These are phyloP conservation scores for Pseudomyrmex gracilis DNA, from an alignment of 1,140 invertebrate genomes.

Conservation along the genomic window DNA sequence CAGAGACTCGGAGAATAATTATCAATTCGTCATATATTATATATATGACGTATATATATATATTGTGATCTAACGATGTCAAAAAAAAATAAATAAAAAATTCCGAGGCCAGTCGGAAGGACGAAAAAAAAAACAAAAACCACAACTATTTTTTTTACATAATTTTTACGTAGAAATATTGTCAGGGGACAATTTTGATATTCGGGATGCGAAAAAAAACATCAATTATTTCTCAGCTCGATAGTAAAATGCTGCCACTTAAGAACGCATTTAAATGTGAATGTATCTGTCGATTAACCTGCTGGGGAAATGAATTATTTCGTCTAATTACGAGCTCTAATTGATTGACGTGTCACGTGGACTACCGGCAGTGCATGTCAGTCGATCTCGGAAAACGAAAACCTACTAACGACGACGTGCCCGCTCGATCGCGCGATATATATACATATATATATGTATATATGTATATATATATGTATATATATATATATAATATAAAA, in stretches of 20 bases:
- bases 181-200: not conserved
- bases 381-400: slow-evolving; percentile 1
- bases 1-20: not conserved
- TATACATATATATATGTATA: too few relatives aligned
- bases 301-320: slow-evolving; percentile 15
- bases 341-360: slow-evolving; percentile 31
- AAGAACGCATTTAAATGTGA: slow-evolving; percentile 19
- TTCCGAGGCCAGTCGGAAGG: too few relatives aligned
- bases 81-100: too few relatives aligned
- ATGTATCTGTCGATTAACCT: slow-evolving; percentile 6
- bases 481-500: not conserved
- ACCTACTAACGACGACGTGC: not conserved
- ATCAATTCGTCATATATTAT: not conserved
- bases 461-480: too few relatives aligned
- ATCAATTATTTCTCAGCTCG: slow-evolving; percentile 8
- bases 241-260: not conserved
- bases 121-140: too few relatives aligned
- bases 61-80: too few relatives aligned
- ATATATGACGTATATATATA: too few relatives aligned
- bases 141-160: not conserved
- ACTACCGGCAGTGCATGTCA: slow-evolving; percentile 25
- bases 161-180: not conserved
- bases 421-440: not conserved
- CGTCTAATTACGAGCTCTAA: slow-evolving; percentile 9
- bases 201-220: slow-evolving; percentile 3